Percentiles rank a stretch among this genome's conserved stretches.
Evolutionary conservation across 2,113 vertebrate species (phyloP).

Genomic region (Donacobius atricapilla): DNA sequence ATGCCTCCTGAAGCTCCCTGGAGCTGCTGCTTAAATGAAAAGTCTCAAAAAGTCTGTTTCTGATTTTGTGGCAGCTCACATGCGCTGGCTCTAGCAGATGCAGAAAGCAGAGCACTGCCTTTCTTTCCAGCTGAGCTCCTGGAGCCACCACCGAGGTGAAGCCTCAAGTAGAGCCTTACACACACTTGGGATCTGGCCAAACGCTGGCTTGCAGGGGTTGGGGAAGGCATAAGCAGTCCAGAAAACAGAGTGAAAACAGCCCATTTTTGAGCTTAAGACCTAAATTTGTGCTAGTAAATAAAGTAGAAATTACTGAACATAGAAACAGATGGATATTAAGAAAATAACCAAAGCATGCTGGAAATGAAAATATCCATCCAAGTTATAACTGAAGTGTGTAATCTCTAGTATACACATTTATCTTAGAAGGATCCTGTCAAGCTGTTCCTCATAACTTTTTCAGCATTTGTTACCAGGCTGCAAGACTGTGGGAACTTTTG

Average conservation of each 20-base stretch:
- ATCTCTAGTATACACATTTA: constrained; percentile 18
- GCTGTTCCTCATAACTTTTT: constrained; percentile 19
- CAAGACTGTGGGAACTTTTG: not conserved
- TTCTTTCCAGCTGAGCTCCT: not conserved
- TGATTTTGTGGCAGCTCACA: not conserved
- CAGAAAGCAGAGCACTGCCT: rapidly evolving
- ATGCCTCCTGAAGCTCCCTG: not conserved
- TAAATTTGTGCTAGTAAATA: constrained; percentile 11
- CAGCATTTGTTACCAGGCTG: not conserved
- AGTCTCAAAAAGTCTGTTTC: not conserved
- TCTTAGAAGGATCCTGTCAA: constrained; percentile 28
- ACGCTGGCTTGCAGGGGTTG: not conserved
- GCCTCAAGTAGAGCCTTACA: not conserved
- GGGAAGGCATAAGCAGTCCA: not conserved
- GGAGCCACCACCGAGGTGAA: not conserved
- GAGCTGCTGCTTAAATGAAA: not conserved
- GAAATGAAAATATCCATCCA: not conserved
- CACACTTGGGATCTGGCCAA: not conserved
- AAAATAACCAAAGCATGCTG: constrained; percentile 19
- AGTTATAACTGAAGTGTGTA: not conserved
- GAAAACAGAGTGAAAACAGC: not conserved
- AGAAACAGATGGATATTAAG: constrained; percentile 46
- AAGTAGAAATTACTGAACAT: constrained; percentile 8
- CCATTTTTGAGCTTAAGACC: not conserved
- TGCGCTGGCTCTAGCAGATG: rapidly evolving